phyloP scores from a whole-genome alignment of 2,797 vertebrate genomes.

The Hirundo rustica region DNA sequence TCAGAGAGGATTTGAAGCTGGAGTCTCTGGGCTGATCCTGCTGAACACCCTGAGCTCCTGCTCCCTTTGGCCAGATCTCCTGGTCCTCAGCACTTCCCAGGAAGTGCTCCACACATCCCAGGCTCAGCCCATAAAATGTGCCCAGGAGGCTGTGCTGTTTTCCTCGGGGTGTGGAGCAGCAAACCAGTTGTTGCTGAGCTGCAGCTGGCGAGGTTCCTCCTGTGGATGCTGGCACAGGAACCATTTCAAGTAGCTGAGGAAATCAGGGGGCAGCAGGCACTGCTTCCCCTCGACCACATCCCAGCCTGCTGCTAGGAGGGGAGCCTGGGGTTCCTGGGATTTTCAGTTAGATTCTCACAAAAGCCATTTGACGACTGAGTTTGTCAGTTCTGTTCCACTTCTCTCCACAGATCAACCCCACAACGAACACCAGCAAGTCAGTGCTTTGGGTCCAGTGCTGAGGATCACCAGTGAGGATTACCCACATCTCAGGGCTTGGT shows the following conservation, averaged over 20 bases:
- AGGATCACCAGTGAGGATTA: background rate
- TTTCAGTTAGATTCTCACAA: background rate
- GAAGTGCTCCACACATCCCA: background rate
- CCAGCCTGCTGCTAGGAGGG: background rate
- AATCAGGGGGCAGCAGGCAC: background rate
- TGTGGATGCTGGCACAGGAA: background rate
- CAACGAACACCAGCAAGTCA: background rate
- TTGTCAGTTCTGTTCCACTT: background rate
- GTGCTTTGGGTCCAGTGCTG: background rate
- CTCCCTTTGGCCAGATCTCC: background rate
- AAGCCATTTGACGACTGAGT: background rate
- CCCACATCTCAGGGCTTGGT: background rate
- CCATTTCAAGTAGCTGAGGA: background rate
- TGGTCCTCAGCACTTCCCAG: background rate
- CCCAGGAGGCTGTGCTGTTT: background rate
- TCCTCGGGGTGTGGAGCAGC: background rate
- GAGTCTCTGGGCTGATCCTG: background rate
- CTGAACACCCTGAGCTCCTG: background rate
- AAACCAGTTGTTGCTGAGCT: background rate
- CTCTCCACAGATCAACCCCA: rapidly evolving
- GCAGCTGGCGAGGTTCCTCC: background rate
- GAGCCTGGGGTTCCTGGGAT: rapidly evolving
- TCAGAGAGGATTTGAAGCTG: background rate
- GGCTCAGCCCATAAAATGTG: background rate
- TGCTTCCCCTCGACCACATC: rapidly evolving